A percentile compares a stretch with the other conserved stretches of the same genome.
Conservation (phyloP, 2,888 invertebrate genomes). For the Amphipyra berbera region DNA sequence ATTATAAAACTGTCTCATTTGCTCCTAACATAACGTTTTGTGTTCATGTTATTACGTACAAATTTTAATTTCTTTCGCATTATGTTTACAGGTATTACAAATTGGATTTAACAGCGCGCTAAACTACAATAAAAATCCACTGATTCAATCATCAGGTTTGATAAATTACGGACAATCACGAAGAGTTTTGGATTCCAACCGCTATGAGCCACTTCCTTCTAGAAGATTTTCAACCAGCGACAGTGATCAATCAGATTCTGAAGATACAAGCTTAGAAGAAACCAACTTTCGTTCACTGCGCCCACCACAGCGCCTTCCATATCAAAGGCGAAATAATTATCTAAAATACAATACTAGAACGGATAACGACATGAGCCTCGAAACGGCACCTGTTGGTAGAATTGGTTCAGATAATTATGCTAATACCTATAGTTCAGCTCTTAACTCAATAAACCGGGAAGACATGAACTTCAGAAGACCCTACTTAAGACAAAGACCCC, state of each 20-base stretch:
- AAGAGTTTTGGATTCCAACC: neutral
- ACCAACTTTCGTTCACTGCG: conserved; percentile 1
- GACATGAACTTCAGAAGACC: conserved; percentile 5
- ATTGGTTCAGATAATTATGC: neutral
- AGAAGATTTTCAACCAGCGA: conserved; percentile 8
- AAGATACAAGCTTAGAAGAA: conserved; percentile 32
- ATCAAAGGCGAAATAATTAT: conserved; percentile 10
- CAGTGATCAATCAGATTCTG: conserved; percentile 28
- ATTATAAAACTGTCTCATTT: conserved; percentile 1
- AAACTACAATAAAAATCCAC: conserved; percentile 11
- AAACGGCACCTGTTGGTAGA: conserved; percentile 4
- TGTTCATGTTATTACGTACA: conserved; percentile 11
- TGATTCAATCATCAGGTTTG: conserved; percentile 1
- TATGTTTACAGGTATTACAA: conserved; percentile 47
- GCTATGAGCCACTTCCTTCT: neutral
- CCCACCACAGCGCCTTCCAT: neutral
- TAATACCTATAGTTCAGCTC: neutral
- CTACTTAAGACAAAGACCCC: conserved; percentile 2
- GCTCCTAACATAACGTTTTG: conserved; percentile 5
- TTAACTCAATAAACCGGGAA: neutral
- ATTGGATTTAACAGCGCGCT: conserved; percentile 41
- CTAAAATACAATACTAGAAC: neutral
- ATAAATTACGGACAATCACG: conserved; percentile 6
- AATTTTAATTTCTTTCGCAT: conserved; percentile 33
- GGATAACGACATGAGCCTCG: conserved; percentile 10